Percentiles rank a stretch among this genome's conserved stretches.
These are phyloP conservation scores for Camponotus floridanus DNA, from an alignment of 1,140 invertebrate genomes.

Conservation along the genomic window DNA sequence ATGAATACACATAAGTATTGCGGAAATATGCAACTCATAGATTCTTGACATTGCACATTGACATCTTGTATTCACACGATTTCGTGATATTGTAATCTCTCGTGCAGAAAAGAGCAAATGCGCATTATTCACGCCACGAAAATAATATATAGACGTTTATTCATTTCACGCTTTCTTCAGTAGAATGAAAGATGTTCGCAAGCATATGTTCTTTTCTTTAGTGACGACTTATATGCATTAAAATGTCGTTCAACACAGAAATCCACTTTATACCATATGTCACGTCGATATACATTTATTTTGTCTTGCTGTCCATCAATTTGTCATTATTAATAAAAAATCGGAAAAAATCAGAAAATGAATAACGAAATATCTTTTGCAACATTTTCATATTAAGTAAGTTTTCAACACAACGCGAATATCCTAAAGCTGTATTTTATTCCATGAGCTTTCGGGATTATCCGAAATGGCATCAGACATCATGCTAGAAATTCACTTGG, in stretches of 20 bases:
- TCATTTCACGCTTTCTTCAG: constrained; percentile 49
- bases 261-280: constrained; percentile 25
- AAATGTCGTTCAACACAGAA: constrained; percentile 40
- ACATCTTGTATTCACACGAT: constrained; percentile 30
- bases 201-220: constrained; percentile 39
- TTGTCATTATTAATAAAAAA: constrained; percentile 12
- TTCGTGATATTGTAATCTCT: constrained; percentile 31
- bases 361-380: constrained; percentile 20
- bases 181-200: constrained; percentile 40
- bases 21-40: constrained; percentile 28
- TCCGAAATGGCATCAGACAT: constrained; percentile 59
- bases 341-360: background rate
- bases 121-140: constrained; percentile 38
- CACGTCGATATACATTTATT: background rate
- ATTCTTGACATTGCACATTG: constrained; percentile 49
- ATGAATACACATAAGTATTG: constrained; percentile 24
- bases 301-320: background rate
- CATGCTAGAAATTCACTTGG: constrained; percentile 63
- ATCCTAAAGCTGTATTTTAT: constrained; percentile 6
- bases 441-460: constrained; percentile 32
- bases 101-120: constrained; percentile 1
- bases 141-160: constrained; percentile 54
- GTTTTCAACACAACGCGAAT: background rate
- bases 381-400: background rate
- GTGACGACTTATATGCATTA: constrained; percentile 51